Evolutionary conservation across 2,888 invertebrate species (phyloP).

Genomic region (Zaprionus bogoriensis): DNA sequence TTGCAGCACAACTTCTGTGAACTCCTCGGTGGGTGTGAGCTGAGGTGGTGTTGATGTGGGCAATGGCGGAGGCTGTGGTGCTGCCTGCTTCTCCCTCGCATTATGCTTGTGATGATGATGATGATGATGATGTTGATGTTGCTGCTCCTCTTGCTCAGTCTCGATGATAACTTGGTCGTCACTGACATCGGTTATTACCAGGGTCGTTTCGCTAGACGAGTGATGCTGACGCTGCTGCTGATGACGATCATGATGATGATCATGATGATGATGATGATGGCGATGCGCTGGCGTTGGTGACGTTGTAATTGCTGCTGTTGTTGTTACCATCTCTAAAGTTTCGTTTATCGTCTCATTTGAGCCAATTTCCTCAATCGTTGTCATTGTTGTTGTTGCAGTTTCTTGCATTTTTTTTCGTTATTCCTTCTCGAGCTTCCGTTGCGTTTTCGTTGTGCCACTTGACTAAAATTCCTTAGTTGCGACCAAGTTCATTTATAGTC

Average conservation of each 20-base stretch:
- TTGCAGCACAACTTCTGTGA: slow-evolving; percentile 22
- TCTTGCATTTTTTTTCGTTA: slow-evolving; percentile 11
- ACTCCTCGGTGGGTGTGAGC: slow-evolving; percentile 49
- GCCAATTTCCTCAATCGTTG: slow-evolving; percentile 52
- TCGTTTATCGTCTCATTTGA: slow-evolving; percentile 45
- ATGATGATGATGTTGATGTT: slow-evolving; percentile 8
- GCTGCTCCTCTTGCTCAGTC: slow-evolving; percentile 2
- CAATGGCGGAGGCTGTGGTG: slow-evolving; percentile 46
- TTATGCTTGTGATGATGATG: slow-evolving; percentile 34
- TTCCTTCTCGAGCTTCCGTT: slow-evolving; percentile 1
- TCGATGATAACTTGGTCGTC: slow-evolving; percentile 30
- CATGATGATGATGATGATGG: slow-evolving; percentile 31
- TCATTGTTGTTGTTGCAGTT: slow-evolving; percentile 32
- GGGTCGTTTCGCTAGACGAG: slow-evolving; percentile 10
- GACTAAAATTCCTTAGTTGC: slow-evolving; percentile 44
- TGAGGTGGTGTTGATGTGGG: slow-evolving; percentile 50
- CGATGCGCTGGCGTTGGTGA: slow-evolving; percentile 27
- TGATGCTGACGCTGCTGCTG: slow-evolving; percentile 26
- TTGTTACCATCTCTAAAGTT: slow-evolving; percentile 28
- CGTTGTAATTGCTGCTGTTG: slow-evolving; percentile 21
- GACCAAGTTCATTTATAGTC: slow-evolving; percentile 54
- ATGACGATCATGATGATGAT: slow-evolving; percentile 39
- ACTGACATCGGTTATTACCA: slow-evolving; percentile 35
- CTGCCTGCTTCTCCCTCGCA: slow-evolving; percentile 10
- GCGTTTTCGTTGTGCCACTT: slow-evolving; percentile 29